phyloP scores from a whole-genome alignment of 2,888 invertebrate species.

The Zygothrica quintamaculata region DNA sequence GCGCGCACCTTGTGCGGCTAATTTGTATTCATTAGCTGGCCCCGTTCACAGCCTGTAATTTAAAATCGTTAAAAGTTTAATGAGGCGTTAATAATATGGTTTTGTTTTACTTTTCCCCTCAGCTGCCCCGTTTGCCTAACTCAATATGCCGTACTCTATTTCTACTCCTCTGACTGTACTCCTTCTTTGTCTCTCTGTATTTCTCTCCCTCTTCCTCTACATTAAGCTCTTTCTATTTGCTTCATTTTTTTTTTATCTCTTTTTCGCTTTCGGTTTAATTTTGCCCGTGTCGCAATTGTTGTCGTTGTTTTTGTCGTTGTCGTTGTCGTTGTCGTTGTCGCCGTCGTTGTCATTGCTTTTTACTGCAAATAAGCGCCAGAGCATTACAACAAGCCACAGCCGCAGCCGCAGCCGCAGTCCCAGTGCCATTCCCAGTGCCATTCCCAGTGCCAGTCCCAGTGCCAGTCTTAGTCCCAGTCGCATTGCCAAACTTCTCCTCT shows the following conservation, averaged over 20 bases:
- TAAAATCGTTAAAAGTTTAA: constrained; percentile 81
- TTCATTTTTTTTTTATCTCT: too few species aligned
- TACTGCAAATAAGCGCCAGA: constrained; percentile 75
- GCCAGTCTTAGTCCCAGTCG: constrained; percentile 37
- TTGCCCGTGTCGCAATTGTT: constrained; percentile 42
- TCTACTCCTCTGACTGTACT: neutral
- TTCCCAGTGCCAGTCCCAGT: constrained; percentile 2
- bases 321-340: constrained; percentile 34
- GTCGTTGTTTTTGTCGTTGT: constrained; percentile 28
- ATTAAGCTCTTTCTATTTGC: too few species aligned
- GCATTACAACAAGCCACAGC: constrained; percentile 51
- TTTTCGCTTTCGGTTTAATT: too few species aligned
- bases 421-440: constrained; percentile 16
- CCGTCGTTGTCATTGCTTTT: constrained; percentile 72
- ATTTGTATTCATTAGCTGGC: constrained; percentile 80
- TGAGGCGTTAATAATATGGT: constrained; percentile 81
- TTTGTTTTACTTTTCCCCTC: constrained; percentile 72
- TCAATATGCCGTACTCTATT: neutral
- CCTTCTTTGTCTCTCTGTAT: neutral
- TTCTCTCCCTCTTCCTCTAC: neutral
- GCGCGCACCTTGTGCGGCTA: constrained; percentile 64
- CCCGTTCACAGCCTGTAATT: constrained; percentile 75
- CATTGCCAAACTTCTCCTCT: constrained; percentile 27
- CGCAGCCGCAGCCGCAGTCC: constrained; percentile 22
- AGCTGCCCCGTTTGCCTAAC: neutral